Evolutionary conservation across 2,113 vertebrate genomes (phyloP).

Genomic region (Notarius lentiginosus): DNA sequence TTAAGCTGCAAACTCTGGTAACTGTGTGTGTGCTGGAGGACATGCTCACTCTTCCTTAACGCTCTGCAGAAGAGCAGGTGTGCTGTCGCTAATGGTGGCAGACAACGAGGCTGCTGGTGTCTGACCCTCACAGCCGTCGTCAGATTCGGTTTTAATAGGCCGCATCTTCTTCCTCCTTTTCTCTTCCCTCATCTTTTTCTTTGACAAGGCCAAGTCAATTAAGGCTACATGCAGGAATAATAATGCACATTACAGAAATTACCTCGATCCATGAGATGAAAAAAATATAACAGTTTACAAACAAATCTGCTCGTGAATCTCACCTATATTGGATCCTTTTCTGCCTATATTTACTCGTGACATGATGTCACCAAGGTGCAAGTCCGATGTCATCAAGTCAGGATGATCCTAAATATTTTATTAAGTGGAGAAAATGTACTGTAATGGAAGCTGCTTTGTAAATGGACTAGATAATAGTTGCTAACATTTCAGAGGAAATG

Average conservation of each 20-base stretch:
- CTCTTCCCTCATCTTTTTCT: slow-evolving; percentile 90
- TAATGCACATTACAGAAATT: background rate
- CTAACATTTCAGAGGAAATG: background rate
- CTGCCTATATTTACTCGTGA: slow-evolving; percentile 88
- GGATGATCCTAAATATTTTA: slow-evolving; percentile 84
- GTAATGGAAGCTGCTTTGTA: background rate
- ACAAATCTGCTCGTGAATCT: slow-evolving; percentile 48
- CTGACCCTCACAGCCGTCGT: slow-evolving; percentile 83
- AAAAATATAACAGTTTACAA: background rate
- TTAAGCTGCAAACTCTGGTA: background rate
- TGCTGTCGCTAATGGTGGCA: slow-evolving; percentile 71
- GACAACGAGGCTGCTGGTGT: slow-evolving; percentile 67
- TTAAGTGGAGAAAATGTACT: slow-evolving; percentile 12
- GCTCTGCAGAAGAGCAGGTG: slow-evolving; percentile 74
- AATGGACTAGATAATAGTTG: background rate
- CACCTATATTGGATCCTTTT: slow-evolving; percentile 86
- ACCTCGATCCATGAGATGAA: background rate
- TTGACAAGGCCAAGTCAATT: slow-evolving; percentile 85
- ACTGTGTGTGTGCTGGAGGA: background rate
- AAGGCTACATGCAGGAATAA: slow-evolving; percentile 67
- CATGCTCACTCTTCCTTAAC: slow-evolving; percentile 93
- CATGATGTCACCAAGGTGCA: slow-evolving; percentile 90
- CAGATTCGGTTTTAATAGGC: slow-evolving; percentile 84
- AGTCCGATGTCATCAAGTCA: slow-evolving; percentile 85
- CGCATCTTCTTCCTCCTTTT: slow-evolving; percentile 89